Evolutionary conservation across 2,888 invertebrate genomes (phyloP), one percentile per base, ranked within the genome.

Genomic region (Habroteleia sp.): DNA sequence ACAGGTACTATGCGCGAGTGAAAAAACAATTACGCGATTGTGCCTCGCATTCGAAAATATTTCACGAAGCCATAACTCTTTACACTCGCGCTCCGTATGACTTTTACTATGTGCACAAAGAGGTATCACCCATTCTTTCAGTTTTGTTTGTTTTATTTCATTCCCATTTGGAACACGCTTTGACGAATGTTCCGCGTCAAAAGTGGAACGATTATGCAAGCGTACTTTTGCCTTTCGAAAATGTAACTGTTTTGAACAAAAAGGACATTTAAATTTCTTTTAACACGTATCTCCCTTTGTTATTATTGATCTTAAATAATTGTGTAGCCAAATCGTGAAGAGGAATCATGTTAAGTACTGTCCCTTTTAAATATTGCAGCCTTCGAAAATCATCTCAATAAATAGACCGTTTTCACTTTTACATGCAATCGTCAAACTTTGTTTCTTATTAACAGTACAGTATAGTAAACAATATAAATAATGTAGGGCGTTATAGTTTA

Each of bases 61-160:
- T 44, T 58, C 60, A 50, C 50, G 60, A 50, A 39, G 56, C 71
- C 33, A 71, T 62, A 71, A 71, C 20, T 63, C 71, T 63, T 63
- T 14, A 11, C 27, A 20, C n/a, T n/a, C 39, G 52, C 31, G 37
- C 54, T 56, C 33, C 41, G 33, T 41, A 35, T 50, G 69, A 60
- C 69, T 69, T 69, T 69, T 50, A 42, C 50, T 58, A 50, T 68
- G 68, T 20, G 29, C 65, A 46, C 37, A 11, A 44, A 16, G 33
- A 14, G 33, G 52, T 31, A 56, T 56, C 46, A 31, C 13, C 8
- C 20, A 3, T 23, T 11, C 29, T 58, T 68, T 52, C 8, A 25
- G 13, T 29, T 50, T 13, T 27, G 4, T 13, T 42, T 27, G n/a
- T 37, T 65, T 44, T 11, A n/a, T 7, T 16, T n/a, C 20, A 5